Conservation (phyloP, 2,888 invertebrate genomes). For the Drosophila hawaiiensis region DNA sequence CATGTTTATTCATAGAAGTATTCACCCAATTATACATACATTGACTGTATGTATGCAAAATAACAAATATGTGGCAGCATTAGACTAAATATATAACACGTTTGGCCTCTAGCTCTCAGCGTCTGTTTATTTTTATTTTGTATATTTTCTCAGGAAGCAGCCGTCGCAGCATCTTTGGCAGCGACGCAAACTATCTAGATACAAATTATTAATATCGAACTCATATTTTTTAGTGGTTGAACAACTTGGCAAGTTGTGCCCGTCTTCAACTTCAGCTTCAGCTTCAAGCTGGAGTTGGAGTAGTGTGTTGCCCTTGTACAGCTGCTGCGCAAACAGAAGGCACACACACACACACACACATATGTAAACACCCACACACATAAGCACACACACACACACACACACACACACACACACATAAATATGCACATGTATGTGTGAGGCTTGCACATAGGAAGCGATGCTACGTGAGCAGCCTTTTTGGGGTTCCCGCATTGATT, state of each 20-base stretch:
- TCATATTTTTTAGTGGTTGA: slow-evolving; percentile 75
- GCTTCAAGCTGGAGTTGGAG: slow-evolving; percentile 9
- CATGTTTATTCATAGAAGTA: slow-evolving; percentile 48
- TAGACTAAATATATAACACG: slow-evolving; percentile 40
- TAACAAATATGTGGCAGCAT: slow-evolving; percentile 28
- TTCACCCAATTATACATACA: slow-evolving; percentile 17
- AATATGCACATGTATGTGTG: slow-evolving; percentile 14
- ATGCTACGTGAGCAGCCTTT: slow-evolving; percentile 53
- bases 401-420: slow-evolving; percentile 19
- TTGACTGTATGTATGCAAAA: slow-evolving; percentile 12
- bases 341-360: slow-evolving; percentile 41
- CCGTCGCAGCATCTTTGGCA: slow-evolving; percentile 64
- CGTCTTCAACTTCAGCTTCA: slow-evolving; percentile 53
- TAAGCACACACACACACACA: slow-evolving; percentile 20
- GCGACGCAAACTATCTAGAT: slow-evolving; percentile 73
- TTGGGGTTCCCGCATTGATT: slow-evolving; percentile 69
- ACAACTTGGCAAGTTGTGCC: slow-evolving; percentile 70
- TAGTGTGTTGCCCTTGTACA: slow-evolving; percentile 63
- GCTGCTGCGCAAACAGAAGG: slow-evolving; percentile 76
- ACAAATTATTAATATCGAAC: slow-evolving; percentile 83
- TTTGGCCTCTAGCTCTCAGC: slow-evolving; percentile 28
- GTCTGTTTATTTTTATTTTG: slow-evolving; percentile 1
- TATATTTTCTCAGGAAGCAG: slow-evolving; percentile 60
- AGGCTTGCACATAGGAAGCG: slow-evolving; percentile 56
- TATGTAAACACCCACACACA: slow-evolving; percentile 33